phyloP scores from a whole-genome alignment of 2,113 vertebrate genomes.

The Rissa tridactyla region DNA sequence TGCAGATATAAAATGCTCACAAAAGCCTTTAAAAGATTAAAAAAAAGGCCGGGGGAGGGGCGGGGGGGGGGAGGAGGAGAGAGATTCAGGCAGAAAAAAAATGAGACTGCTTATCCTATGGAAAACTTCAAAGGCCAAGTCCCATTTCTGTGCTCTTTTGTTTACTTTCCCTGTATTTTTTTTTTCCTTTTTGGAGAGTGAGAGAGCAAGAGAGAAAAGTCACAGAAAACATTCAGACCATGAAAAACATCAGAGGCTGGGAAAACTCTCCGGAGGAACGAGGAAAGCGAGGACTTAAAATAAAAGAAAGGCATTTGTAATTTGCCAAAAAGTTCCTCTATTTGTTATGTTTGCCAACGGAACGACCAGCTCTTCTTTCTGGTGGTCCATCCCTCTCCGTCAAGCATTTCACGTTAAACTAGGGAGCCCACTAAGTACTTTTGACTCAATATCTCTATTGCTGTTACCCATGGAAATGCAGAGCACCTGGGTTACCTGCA shows the following conservation, averaged over 20 bases:
- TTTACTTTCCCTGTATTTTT: constrained; percentile 35
- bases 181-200: not conserved
- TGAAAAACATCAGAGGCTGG: constrained; percentile 10
- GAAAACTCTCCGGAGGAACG: not conserved
- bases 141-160: constrained; percentile 48
- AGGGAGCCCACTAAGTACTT: not conserved
- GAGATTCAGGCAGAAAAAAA: not conserved
- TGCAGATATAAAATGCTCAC: constrained; percentile 22
- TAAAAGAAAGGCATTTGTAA: constrained; percentile 21
- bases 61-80: not conserved
- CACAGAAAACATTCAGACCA: constrained; percentile 45
- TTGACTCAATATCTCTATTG: not conserved
- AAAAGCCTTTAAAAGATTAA: not conserved
- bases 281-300: constrained; percentile 34
- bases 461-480: not conserved
- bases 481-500: not conserved
- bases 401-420: constrained; percentile 19
- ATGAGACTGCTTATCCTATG: constrained; percentile 10
- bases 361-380: not conserved
- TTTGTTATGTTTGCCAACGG: constrained; percentile 31
- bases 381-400: constrained; percentile 11
- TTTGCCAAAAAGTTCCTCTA: constrained; percentile 61
- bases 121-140: constrained; percentile 68
- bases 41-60: not conserved
- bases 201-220: constrained; percentile 20